phyloP scores from a whole-genome alignment of 2,888 invertebrate species.

The Catonia carolina region DNA sequence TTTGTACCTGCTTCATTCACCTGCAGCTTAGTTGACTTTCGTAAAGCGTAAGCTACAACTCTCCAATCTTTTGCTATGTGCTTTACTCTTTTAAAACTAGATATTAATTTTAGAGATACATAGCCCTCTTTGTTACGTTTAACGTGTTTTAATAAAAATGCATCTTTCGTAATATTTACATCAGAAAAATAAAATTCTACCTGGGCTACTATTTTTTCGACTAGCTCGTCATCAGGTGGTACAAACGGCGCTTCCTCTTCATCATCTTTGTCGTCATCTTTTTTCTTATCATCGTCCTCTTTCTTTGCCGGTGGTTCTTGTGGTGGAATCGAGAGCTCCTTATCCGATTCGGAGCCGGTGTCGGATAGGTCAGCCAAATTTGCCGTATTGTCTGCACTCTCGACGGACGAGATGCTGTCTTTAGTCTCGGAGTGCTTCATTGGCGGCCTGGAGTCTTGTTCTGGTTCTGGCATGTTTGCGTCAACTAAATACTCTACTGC shows the following conservation, averaged over 20 bases:
- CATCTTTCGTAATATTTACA: constrained; percentile 90
- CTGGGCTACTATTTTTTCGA: constrained; percentile 72
- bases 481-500: too few relatives aligned
- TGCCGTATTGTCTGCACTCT: constrained; percentile 58
- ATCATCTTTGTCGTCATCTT: constrained; percentile 15
- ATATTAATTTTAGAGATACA: constrained; percentile 88
- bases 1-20: constrained; percentile 89
- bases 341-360: constrained; percentile 50
- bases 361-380: constrained; percentile 58
- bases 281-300: constrained; percentile 39
- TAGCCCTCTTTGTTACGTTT: constrained; percentile 92
- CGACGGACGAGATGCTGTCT: constrained; percentile 55
- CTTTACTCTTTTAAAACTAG: constrained; percentile 91
- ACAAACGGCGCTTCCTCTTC: constrained; percentile 54
- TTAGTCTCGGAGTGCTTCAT: constrained; percentile 51
- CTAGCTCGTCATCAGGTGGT: constrained; percentile 65
- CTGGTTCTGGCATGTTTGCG: neutral
- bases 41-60: constrained; percentile 79
- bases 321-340: constrained; percentile 43
- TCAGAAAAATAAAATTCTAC: constrained; percentile 96
- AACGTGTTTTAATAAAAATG: constrained; percentile 90
- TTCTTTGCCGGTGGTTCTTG: constrained; percentile 44
- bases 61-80: constrained; percentile 92
- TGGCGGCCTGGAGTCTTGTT: constrained; percentile 36
- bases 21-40: constrained; percentile 69